Conservation (phyloP, 2,797 vertebrate genomes). For the Cyclopterus lumpus region DNA sequence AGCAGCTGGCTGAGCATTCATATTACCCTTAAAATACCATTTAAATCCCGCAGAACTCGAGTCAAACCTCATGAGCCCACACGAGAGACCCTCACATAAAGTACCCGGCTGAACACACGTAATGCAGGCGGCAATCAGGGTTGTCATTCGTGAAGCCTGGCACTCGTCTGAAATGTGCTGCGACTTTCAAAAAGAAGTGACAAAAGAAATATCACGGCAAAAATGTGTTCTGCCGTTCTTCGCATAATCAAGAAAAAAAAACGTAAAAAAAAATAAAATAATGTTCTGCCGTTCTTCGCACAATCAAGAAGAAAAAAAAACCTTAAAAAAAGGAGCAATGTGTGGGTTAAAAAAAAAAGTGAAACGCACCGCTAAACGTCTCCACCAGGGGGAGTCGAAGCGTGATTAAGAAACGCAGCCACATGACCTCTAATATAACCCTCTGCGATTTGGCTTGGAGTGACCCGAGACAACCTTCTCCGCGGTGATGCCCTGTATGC, state of each 20-base stretch:
- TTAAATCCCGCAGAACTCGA: constrained; percentile 30
- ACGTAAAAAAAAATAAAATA: too few relatives aligned
- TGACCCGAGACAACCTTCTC: constrained; percentile 18
- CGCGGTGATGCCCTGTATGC: constrained; percentile 16
- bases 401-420: background rate
- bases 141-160: constrained; percentile 25
- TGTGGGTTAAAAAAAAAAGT: constrained; percentile 30
- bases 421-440: constrained; percentile 18
- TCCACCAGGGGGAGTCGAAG: constrained; percentile 10
- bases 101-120: constrained; percentile 38
- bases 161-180: constrained; percentile 27
- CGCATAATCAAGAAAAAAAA: constrained; percentile 29
- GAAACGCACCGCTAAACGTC: background rate
- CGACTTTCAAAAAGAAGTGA: constrained; percentile 7
- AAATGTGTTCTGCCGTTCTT: constrained; percentile 16
- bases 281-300: constrained; percentile 18
- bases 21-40: constrained; percentile 32
- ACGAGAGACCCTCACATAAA: constrained; percentile 23
- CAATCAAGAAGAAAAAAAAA: constrained; percentile 38
- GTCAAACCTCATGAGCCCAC: constrained; percentile 30
- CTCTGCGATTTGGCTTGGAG: constrained; percentile 7
- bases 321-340: constrained; percentile 8
- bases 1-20: constrained; percentile 18
- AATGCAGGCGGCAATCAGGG: constrained; percentile 36
- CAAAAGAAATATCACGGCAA: constrained; percentile 39